Conservation (phyloP, 2,113 vertebrate genomes). For the Trogon surrucura region DNA sequence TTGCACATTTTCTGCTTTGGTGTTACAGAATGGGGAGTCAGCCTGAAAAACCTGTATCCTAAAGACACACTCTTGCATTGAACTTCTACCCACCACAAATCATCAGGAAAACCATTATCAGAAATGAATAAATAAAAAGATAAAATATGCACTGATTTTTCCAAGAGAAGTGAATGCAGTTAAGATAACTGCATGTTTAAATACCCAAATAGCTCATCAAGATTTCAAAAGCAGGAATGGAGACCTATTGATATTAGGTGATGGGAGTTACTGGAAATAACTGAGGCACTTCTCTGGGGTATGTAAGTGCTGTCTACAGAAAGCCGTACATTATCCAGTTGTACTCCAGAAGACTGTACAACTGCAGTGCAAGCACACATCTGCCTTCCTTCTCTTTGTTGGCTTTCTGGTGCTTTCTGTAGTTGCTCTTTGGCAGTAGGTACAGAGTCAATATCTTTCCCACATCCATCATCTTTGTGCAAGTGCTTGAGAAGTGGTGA, state of each 20-base stretch:
- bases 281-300: neutral
- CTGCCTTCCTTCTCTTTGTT: neutral
- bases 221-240: neutral
- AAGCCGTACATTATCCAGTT: neutral
- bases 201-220: neutral
- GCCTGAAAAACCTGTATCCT: neutral
- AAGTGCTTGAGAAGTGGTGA: neutral
- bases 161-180: neutral
- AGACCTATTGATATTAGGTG: fast-evolving
- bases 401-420: neutral
- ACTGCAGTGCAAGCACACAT: neutral
- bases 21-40: neutral
- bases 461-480: neutral
- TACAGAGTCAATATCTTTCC: neutral
- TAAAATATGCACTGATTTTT: neutral
- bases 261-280: neutral
- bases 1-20: neutral
- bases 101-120: neutral
- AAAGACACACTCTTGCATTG: neutral
- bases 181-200: neutral
- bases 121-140: neutral
- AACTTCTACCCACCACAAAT: neutral
- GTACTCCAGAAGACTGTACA: neutral
- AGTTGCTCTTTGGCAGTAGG: neutral
- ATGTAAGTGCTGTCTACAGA: neutral